Conservation (phyloP, 2,888 invertebrate species). For the Cepaea hortensis region DNA sequence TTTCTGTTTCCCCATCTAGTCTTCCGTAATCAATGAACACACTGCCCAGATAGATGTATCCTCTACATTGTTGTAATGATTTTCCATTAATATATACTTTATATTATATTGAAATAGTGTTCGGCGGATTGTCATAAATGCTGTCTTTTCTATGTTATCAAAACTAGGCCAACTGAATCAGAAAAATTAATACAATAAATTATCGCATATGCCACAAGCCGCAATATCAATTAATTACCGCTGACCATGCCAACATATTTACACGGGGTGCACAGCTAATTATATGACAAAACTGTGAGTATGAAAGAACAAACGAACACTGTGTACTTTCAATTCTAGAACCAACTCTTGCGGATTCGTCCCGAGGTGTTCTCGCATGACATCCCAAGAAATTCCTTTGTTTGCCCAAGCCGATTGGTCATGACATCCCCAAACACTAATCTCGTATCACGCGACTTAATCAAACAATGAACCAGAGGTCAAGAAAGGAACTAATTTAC, state of each 20-base stretch:
- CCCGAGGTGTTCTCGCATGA: constrained; percentile 41
- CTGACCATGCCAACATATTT: neutral
- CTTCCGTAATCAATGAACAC: too few relatives aligned
- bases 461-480: constrained; percentile 29
- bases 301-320: neutral
- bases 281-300: constrained; percentile 1
- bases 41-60: too few relatives aligned
- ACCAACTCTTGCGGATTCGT: neutral
- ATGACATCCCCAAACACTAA: constrained; percentile 42
- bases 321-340: neutral
- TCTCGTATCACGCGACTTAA: constrained; percentile 38
- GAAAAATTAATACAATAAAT: too few relatives aligned
- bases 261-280: neutral
- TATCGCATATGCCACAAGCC: too few relatives aligned
- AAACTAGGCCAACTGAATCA: too few relatives aligned
- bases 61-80: too few relatives aligned
- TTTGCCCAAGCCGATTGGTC: constrained; percentile 45
- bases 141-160: too few relatives aligned
- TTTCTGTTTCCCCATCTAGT: too few relatives aligned
- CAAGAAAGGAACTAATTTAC: constrained; percentile 31
- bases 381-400: constrained; percentile 11
- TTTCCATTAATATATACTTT: too few relatives aligned
- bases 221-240: neutral
- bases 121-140: too few relatives aligned
- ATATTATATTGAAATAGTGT: too few relatives aligned